These are phyloP conservation scores for Lamellibrachia luymesi DNA, from an alignment of 1,140 invertebrate genomes.

Conservation along the genomic window DNA sequence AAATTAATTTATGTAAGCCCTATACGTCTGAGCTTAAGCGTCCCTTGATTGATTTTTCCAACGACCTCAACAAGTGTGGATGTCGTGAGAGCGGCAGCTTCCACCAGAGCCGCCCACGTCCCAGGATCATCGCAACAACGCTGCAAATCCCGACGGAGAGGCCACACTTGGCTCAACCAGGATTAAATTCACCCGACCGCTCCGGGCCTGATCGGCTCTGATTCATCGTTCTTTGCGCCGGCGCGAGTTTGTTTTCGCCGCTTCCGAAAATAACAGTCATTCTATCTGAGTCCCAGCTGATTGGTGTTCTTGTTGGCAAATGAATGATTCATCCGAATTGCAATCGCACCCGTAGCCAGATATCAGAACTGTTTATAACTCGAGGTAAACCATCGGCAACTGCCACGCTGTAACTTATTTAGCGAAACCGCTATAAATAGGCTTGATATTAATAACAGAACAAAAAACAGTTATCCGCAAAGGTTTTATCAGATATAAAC, in stretches of 20 bases:
- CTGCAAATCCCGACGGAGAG: background rate
- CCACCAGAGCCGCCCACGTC: background rate
- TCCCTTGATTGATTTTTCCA: slow-evolving; percentile 1
- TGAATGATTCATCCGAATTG: background rate
- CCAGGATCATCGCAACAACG: background rate
- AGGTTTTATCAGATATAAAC: background rate
- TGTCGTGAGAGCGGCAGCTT: background rate
- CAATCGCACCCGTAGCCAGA: background rate
- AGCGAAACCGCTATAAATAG: background rate
- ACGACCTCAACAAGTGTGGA: background rate
- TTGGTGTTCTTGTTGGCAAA: background rate
- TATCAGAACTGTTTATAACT: background rate
- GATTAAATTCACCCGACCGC: background rate
- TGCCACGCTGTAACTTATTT: background rate
- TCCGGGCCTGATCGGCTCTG: background rate
- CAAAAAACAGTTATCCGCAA: background rate
- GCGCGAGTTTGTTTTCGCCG: background rate
- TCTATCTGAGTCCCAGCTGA: background rate
- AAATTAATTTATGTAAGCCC: background rate
- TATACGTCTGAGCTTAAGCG: background rate
- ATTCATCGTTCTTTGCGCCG: background rate
- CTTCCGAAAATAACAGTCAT: background rate
- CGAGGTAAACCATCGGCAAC: background rate
- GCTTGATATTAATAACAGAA: background rate
- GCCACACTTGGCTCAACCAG: background rate